phyloP scores from a whole-genome alignment of 2,797 vertebrate genomes.

The Dallia pectoralis region DNA sequence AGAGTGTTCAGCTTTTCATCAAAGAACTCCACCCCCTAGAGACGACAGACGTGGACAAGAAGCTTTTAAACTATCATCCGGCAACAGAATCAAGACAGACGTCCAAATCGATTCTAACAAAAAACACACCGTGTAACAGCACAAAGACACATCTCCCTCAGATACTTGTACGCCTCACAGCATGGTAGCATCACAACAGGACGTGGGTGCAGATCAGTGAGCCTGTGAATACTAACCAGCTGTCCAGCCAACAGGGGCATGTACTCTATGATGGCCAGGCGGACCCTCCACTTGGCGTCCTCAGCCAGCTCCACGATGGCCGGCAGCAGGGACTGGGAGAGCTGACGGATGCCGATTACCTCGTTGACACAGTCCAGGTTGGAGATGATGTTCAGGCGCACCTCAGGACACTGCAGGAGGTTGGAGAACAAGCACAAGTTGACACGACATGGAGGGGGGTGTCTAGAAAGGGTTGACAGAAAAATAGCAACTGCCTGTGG shows the following conservation, averaged over 20 bases:
- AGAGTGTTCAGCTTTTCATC: constrained; percentile 92
- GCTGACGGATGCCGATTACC: constrained; percentile 89
- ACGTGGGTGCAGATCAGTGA: too few relatives aligned
- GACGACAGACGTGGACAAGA: constrained; percentile 30
- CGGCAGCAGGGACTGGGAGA: constrained; percentile 88
- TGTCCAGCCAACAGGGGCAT: constrained; percentile 91
- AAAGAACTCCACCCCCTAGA: constrained; percentile 91
- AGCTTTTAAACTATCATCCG: not conserved
- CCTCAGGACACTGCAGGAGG: constrained; percentile 82
- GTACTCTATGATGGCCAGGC: constrained; percentile 91
- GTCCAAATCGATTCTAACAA: too few relatives aligned
- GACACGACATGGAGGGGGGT: not conserved
- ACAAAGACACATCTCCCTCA: too few relatives aligned
- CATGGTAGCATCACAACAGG: too few relatives aligned
- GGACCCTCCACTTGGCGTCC: constrained; percentile 90
- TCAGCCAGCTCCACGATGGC: constrained; percentile 91
- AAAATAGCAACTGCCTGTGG: too few relatives aligned
- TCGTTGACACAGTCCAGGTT: constrained; percentile 91
- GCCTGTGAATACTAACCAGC: constrained; percentile 71
- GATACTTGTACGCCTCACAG: too few relatives aligned
- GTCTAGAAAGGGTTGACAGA: not conserved
- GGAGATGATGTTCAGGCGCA: constrained; percentile 91
- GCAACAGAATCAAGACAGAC: not conserved
- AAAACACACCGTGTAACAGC: too few relatives aligned
- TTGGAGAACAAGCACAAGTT: not conserved